These are phyloP conservation scores for Python bivittatus DNA, from an alignment of 2,113 vertebrate genomes.

Conservation along the genomic window DNA sequence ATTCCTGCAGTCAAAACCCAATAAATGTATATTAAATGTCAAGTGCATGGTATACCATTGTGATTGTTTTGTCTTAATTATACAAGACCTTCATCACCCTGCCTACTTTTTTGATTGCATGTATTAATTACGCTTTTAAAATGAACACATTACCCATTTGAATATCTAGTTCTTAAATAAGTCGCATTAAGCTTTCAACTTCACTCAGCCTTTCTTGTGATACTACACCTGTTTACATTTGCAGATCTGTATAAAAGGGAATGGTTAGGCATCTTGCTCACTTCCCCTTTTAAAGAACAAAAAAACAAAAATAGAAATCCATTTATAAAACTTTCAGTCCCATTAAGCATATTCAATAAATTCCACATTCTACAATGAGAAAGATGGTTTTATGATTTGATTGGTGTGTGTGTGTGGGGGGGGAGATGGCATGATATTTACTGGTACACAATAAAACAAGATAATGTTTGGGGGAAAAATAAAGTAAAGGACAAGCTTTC, in stretches of 20 bases:
- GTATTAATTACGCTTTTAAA: slow-evolving; percentile 66
- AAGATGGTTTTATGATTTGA: slow-evolving; percentile 79
- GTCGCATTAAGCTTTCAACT: slow-evolving; percentile 41
- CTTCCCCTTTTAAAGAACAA: slow-evolving; percentile 36
- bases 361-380: slow-evolving; percentile 67
- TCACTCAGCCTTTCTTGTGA: slow-evolving; percentile 9
- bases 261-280: slow-evolving; percentile 29
- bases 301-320: slow-evolving; percentile 34
- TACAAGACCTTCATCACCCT: slow-evolving; percentile 58
- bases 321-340: slow-evolving; percentile 68
- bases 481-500: slow-evolving; percentile 93
- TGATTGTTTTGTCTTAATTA: slow-evolving; percentile 60
- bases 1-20: slow-evolving; percentile 65
- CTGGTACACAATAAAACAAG: slow-evolving; percentile 83
- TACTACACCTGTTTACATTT: slow-evolving; percentile 62
- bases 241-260: slow-evolving; percentile 46
- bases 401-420: background rate
- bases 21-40: slow-evolving; percentile 74
- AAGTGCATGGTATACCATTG: slow-evolving; percentile 61
- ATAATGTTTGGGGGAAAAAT: slow-evolving; percentile 83
- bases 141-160: slow-evolving; percentile 53
- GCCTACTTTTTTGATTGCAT: slow-evolving; percentile 60
- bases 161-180: slow-evolving; percentile 62
- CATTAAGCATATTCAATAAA: slow-evolving; percentile 69
- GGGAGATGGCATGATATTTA: slow-evolving; percentile 77